Conservation (phyloP, 1,140 invertebrate genomes). For the Psilanteris sp. region DNA sequence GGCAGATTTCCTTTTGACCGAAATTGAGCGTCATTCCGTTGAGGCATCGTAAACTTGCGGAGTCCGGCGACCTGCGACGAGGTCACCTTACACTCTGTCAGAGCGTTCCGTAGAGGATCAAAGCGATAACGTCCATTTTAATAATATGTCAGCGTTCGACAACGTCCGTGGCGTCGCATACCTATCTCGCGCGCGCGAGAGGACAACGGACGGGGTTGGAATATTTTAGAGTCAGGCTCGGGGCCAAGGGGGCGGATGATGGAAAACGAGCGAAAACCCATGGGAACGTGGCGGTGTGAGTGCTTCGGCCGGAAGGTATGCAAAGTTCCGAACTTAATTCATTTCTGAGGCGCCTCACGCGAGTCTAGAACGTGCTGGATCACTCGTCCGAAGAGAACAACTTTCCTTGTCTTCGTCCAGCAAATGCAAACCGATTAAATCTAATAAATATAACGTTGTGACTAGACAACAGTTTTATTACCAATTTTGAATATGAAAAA, state of each 20-base stretch:
- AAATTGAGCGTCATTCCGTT: constrained; percentile 34
- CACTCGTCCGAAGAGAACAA: constrained; percentile 49
- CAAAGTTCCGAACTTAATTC: constrained; percentile 75
- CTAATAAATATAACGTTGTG: constrained; percentile 15
- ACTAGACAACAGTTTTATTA: too few relatives aligned
- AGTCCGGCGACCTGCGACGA: constrained; percentile 15
- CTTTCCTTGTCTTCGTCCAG: constrained; percentile 19
- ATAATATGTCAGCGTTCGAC: constrained; percentile 72
- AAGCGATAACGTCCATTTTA: constrained; percentile 65
- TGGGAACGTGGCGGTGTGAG: constrained; percentile 39
- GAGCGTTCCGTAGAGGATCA: constrained; percentile 40
- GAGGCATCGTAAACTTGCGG: constrained; percentile 6
- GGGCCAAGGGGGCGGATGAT: constrained; percentile 32
- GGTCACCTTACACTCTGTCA: constrained; percentile 5
- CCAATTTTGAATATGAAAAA: not conserved
- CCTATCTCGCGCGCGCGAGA: constrained; percentile 45
- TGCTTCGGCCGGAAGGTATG: constrained; percentile 67
- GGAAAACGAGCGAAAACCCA: constrained; percentile 42
- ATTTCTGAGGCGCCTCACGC: constrained; percentile 74
- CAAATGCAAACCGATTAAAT: constrained; percentile 25
- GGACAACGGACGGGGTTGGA: constrained; percentile 66
- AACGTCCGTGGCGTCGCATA: constrained; percentile 61
- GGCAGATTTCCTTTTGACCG: constrained; percentile 12
- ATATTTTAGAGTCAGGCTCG: constrained; percentile 68
- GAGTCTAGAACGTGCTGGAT: constrained; percentile 70